A percentile compares a stretch with the other conserved stretches of the same genome.
Evolutionary conservation across 2,888 invertebrate genomes (phyloP).

Genomic region (Trypoxylon attenuatum): DNA sequence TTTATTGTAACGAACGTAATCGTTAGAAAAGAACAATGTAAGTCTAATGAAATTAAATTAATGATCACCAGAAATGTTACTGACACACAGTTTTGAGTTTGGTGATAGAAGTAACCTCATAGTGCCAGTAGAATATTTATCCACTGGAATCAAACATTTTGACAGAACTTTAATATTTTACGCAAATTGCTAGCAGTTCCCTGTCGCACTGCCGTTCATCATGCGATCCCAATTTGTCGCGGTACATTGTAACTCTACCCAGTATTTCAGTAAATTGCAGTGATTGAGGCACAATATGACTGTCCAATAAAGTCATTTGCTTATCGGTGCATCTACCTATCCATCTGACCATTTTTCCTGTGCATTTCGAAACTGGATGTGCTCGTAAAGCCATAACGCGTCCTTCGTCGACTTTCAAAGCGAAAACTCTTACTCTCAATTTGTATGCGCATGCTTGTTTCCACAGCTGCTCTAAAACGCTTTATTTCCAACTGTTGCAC

Average conservation of each 20-base stretch:
- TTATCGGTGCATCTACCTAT: constrained; percentile 23
- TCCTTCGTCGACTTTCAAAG: constrained; percentile 1
- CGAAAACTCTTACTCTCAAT: no score
- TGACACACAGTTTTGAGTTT: no score
- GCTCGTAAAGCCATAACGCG: constrained; percentile 4
- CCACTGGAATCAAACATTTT: no score
- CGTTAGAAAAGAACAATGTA: no score
- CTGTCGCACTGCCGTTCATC: no score
- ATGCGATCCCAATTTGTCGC: constrained; percentile 20
- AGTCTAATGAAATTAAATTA: no score
- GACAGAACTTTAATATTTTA: no score
- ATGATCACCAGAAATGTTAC: no score
- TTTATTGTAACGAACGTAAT: no score
- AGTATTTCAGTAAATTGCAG: constrained; percentile 36
- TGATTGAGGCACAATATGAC: constrained; percentile 31
- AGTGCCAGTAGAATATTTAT: no score
- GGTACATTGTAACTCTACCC: constrained; percentile 8
- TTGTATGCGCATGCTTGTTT: constrained; percentile 10
- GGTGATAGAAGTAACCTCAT: no score
- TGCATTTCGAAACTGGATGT: constrained; percentile 22
- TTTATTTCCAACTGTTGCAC: constrained; percentile 13
- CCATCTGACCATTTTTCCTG: constrained; percentile 25
- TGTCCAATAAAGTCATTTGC: constrained; percentile 41
- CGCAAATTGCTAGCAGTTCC: no score
- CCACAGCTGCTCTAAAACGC: constrained; percentile 17